Evolutionary conservation across 2,888 invertebrate species (phyloP), one percentile per base, ranked within the genome.

Genomic region (Synanthedon formicaeformis): DNA sequence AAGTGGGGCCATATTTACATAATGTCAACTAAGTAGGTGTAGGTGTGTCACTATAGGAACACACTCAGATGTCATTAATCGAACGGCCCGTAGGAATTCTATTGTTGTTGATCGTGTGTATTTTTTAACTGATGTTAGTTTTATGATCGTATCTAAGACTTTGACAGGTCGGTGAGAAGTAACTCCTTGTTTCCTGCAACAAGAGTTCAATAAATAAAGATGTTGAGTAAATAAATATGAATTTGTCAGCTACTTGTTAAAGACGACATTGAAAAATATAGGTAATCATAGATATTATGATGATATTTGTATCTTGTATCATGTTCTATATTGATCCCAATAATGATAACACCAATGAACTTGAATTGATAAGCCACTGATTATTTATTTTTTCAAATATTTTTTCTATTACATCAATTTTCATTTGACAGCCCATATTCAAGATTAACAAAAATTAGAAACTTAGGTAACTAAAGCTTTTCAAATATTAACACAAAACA

Each of bases 1-100:
- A 80, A 85, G 84, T 83, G 82, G 82, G 72, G 61, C 73, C 71
- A 69, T 87, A 85, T 87, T 87, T 87, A 87, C 85, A 87, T 86
- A 85, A 87, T 86, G 85, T 86, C 86, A 85, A 77, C 83, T 55
- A 55, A 57, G 57, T 57, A 57, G 57, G 57, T 57, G 57, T 57
- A 57, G 51, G 51, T 51, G 53, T 56, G 56, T 52, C 55, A 58
- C 56, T 60, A 62, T 64, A 65, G 66, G 61, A 64, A 66, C 58
- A 66, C 67, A 71, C 75, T 75, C 70, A 70, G 75, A 72, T 67
- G 67, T 73, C 84, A 82, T 87, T 87, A 86, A 86, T 87, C 86
- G 86, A 84, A 77, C 65, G 64, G 34, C 34, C 66, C 66, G 56
- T 55, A 65, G 84, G 86, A 84, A 87, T 87, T 78, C 81, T 68